These are phyloP conservation scores for Gymnoscelis rufifasciata DNA, from an alignment of 2,888 invertebrate species.

Conservation along the genomic window DNA sequence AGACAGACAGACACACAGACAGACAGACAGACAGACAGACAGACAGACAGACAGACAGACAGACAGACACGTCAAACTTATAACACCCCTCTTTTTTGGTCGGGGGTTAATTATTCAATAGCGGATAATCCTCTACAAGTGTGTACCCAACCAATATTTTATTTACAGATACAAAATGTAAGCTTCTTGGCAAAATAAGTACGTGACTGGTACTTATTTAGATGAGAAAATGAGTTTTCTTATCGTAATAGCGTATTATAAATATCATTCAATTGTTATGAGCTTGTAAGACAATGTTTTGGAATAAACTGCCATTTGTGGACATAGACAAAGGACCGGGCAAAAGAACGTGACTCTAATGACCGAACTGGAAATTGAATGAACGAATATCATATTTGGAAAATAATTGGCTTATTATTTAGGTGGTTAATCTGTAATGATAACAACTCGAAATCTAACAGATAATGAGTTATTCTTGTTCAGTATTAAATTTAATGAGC, in stretches of 20 bases:
- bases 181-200: slow-evolving; percentile 23
- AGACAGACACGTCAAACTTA: too few relatives aligned
- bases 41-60: too few relatives aligned
- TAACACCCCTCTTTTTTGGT: too few relatives aligned
- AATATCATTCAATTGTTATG: slow-evolving; percentile 14
- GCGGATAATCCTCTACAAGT: background rate
- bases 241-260: slow-evolving; percentile 23
- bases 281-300: slow-evolving; percentile 14
- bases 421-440: too few relatives aligned
- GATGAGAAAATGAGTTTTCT: slow-evolving; percentile 24
- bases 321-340: slow-evolving; percentile 3
- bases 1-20: too few relatives aligned
- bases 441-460: too few relatives aligned
- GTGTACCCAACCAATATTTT: slow-evolving; percentile 19
- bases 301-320: slow-evolving; percentile 7
- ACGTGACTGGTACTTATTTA: slow-evolving; percentile 23
- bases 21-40: too few relatives aligned
- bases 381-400: too few relatives aligned
- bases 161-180: slow-evolving; percentile 24
- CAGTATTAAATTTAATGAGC: too few relatives aligned
- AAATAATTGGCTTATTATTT: too few relatives aligned
- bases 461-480: too few relatives aligned
- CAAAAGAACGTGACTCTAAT: slow-evolving; percentile 3
- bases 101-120: too few relatives aligned
- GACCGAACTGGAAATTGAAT: background rate